A percentile compares a stretch with the other conserved stretches of the same genome.
phyloP scores from a whole-genome alignment of 2,797 vertebrate species.

The Sebastes variabilis region DNA sequence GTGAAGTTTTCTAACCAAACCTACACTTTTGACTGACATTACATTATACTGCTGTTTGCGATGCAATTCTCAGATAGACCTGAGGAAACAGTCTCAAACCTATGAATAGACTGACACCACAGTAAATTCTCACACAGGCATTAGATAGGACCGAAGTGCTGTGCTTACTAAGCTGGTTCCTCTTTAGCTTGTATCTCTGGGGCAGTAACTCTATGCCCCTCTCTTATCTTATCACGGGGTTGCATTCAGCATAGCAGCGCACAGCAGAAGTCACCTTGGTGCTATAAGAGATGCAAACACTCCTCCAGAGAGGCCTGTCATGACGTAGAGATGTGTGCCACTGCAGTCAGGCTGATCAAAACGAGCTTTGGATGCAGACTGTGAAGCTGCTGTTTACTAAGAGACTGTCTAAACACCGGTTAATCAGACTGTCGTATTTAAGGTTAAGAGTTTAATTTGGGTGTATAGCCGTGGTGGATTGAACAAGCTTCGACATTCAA shows the following conservation, averaged over 20 bases:
- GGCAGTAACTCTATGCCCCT: conserved; percentile 60
- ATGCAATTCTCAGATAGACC: conserved; percentile 15
- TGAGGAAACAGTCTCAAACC: conserved; percentile 22
- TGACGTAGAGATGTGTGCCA: conserved; percentile 28
- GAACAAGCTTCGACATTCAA: neutral
- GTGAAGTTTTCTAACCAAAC: neutral
- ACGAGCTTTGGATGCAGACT: neutral
- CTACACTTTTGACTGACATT: conserved; percentile 15
- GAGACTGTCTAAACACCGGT: neutral
- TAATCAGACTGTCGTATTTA: neutral
- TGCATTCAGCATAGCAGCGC: conserved; percentile 61
- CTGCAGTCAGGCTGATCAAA: conserved; percentile 29
- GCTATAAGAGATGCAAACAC: conserved; percentile 55
- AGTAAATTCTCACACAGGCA: conserved; percentile 31
- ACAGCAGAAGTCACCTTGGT: conserved; percentile 72
- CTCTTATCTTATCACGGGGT: conserved; percentile 68
- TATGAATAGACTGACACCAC: conserved; percentile 43
- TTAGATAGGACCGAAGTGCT: conserved; percentile 44
- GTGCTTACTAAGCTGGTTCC: conserved; percentile 69
- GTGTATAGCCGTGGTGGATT: neutral
- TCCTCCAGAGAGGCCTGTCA: conserved; percentile 44
- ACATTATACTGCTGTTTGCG: conserved; percentile 6
- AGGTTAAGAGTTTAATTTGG: neutral
- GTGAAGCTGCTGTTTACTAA: conserved; percentile 3
- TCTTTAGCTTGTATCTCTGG: conserved; percentile 63